Conservation (phyloP, 2,888 invertebrate species). For the Clunio marinus region DNA sequence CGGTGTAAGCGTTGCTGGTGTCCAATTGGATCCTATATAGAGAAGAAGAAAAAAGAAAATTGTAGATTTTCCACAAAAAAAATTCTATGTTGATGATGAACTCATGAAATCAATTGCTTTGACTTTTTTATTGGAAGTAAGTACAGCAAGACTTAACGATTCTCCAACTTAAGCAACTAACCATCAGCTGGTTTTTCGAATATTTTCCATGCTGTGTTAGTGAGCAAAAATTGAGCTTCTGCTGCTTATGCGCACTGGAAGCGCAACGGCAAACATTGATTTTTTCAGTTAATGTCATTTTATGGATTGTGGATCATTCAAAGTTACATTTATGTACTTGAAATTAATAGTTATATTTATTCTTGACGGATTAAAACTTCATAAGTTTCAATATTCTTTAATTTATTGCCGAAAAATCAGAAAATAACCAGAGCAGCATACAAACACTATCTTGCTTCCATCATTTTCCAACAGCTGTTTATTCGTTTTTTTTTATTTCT, state of each 20-base stretch:
- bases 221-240: background rate
- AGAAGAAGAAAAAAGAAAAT: too few species aligned
- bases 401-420: background rate
- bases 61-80: too few species aligned
- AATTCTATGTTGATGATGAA: background rate
- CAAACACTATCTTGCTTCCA: slow-evolving; percentile 10
- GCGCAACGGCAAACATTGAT: slow-evolving; percentile 1
- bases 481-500: background rate
- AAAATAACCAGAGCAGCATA: background rate
- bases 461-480: slow-evolving; percentile 29
- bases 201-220: background rate
- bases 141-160: too few species aligned
- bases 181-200: slow-evolving; percentile 14
- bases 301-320: too few species aligned
- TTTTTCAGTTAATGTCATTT: too few species aligned
- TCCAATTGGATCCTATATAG: slow-evolving; percentile 19
- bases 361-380: too few species aligned
- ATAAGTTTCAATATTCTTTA: too few species aligned
- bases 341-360: too few species aligned
- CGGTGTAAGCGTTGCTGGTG: slow-evolving; percentile 15
- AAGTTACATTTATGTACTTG: too few species aligned
- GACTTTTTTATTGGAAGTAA: too few species aligned
- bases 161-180: too few species aligned
- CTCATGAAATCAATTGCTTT: background rate
- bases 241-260: slow-evolving; percentile 13